A percentile compares a stretch with the other conserved stretches of the same genome.
These are phyloP conservation scores for Drosophila macrospina DNA, from an alignment of 2,888 invertebrate genomes.

Conservation along the genomic window DNA sequence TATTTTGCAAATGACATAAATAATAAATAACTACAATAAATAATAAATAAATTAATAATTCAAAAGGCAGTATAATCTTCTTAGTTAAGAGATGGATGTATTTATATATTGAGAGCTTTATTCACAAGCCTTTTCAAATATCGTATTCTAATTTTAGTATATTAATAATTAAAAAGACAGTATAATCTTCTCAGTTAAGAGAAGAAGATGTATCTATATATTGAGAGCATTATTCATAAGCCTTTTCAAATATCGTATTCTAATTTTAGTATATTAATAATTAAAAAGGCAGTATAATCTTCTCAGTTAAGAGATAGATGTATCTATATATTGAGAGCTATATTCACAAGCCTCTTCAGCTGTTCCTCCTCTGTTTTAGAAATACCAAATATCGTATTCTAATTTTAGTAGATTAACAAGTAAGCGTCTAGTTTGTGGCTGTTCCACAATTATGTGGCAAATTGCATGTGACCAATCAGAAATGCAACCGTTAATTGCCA, in stretches of 20 bases:
- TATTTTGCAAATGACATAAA: too few relatives aligned
- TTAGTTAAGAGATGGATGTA: background rate
- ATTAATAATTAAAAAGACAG: background rate
- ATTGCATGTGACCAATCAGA: constrained; percentile 51
- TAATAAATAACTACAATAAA: too few relatives aligned
- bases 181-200: too few relatives aligned
- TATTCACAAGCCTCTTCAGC: too few relatives aligned
- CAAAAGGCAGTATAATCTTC: too few relatives aligned
- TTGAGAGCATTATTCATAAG: too few relatives aligned
- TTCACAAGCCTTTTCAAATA: background rate
- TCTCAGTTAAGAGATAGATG: background rate
- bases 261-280: too few relatives aligned
- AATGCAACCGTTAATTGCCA: constrained; percentile 66
- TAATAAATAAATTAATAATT: too few relatives aligned
- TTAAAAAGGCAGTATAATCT: too few relatives aligned
- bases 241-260: too few relatives aligned
- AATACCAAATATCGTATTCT: background rate
- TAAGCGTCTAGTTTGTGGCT: constrained; percentile 10
- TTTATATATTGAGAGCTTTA: background rate
- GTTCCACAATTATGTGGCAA: constrained; percentile 23
- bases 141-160: background rate
- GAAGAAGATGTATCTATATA: too few relatives aligned
- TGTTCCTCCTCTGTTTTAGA: background rate
- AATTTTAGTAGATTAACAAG: constrained; percentile 1
- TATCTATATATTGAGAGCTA: background rate